Conservation (phyloP, 2,797 vertebrate genomes). For the Eutrigla gurnardus region DNA sequence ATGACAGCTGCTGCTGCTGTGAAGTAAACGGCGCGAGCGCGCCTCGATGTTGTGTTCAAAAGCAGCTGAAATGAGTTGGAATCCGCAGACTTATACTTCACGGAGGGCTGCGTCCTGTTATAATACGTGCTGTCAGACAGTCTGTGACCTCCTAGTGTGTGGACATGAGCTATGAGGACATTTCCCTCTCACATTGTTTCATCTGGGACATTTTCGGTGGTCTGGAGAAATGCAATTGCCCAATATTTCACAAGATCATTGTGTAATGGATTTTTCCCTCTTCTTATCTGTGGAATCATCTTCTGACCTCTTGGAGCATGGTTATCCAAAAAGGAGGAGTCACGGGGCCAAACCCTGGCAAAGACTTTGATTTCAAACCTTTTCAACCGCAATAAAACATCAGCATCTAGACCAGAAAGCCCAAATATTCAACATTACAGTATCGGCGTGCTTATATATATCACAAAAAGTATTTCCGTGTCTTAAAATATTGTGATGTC, state of each 20-base stretch:
- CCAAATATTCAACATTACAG: no score
- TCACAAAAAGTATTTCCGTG: no score
- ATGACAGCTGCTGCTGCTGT: conserved; percentile 3
- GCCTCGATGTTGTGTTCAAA: neutral
- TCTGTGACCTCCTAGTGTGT: neutral
- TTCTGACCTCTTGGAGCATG: neutral
- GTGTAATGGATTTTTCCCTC: neutral
- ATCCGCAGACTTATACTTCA: neutral
- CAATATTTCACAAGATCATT: conserved; percentile 3
- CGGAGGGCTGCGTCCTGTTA: neutral
- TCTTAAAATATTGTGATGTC: no score
- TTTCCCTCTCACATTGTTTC: neutral
- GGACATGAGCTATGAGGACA: neutral
- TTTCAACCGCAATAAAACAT: no score
- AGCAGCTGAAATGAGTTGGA: neutral
- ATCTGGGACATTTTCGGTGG: neutral
- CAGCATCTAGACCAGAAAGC: no score
- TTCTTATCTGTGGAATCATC: neutral
- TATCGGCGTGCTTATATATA: no score
- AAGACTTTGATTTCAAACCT: no score
- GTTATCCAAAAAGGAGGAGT: no score
- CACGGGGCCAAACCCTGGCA: no score
- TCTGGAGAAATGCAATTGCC: neutral
- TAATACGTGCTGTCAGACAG: no score
- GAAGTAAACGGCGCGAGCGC: neutral